A percentile compares a stretch with the other conserved stretches of the same genome.
phyloP scores from a whole-genome alignment of 2,113 vertebrate genomes.

The Mormyrus lacerda region DNA sequence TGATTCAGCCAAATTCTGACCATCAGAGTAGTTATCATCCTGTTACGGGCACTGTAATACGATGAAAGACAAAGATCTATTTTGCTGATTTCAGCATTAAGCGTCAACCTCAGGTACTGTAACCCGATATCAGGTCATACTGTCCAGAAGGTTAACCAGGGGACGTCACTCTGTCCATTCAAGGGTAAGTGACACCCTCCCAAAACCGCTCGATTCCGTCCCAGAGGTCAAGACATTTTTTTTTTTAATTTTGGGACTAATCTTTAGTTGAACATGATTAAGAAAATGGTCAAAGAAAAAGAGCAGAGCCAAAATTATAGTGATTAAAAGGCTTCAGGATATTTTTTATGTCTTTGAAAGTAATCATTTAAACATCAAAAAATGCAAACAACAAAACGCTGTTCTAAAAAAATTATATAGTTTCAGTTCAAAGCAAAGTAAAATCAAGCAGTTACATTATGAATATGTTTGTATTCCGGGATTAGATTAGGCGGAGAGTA shows the following conservation, averaged over 20 bases:
- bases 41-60: not conserved
- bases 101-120: not conserved
- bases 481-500: not conserved
- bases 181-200: not conserved
- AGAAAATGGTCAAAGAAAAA: not conserved
- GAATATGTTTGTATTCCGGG: not conserved
- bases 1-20: not conserved
- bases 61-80: not conserved
- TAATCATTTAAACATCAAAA: not conserved
- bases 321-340: not conserved
- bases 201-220: not conserved
- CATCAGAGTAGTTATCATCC: not conserved
- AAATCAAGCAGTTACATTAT: constrained; percentile 3
- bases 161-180: not conserved
- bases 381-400: not conserved
- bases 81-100: not conserved
- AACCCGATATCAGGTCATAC: not conserved
- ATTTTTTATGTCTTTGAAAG: not conserved
- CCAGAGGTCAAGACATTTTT: not conserved
- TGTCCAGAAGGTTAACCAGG: not conserved
- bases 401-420: not conserved
- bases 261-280: not conserved
- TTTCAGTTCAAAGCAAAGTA: constrained; percentile 9
- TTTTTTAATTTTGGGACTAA: not conserved
- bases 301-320: not conserved